Conservation (phyloP, 2,113 vertebrate genomes). For the Aptenodytes forsteri region DNA sequence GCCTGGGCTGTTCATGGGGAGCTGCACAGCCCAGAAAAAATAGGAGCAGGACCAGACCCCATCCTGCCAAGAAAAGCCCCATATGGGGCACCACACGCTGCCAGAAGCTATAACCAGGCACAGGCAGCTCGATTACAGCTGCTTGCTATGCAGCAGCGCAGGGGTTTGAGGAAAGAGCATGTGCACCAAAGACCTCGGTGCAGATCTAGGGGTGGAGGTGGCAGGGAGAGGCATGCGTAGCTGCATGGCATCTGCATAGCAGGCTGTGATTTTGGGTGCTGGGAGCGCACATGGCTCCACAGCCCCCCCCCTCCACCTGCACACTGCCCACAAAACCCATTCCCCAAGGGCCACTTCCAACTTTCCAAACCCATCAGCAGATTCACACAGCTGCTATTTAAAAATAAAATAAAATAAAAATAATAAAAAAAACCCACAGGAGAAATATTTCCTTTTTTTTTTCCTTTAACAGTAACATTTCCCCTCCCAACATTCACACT, state of each 20-base stretch:
- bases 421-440: neutral
- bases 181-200: neutral
- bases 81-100: neutral
- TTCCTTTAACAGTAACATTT: conserved; percentile 17
- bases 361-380: conserved; percentile 17
- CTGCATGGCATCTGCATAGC: accelerated
- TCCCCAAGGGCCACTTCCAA: neutral
- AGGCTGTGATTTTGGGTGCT: neutral
- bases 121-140: neutral
- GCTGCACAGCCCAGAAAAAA: neutral
- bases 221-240: neutral
- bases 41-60: neutral
- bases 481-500: neutral
- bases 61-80: neutral
- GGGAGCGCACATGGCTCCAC: neutral
- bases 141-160: neutral
- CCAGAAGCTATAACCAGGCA: neutral
- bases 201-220: neutral
- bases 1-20: neutral
- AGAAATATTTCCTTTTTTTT: neutral
- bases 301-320: neutral
- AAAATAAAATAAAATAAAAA: conserved; percentile 12
- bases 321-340: neutral
- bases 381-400: conserved; percentile 10
- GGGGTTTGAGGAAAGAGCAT: accelerated